A percentile compares a stretch with the other conserved stretches of the same genome.
These are phyloP conservation scores for Ceratosolen fusciceps DNA, from an alignment of 1,140 invertebrate genomes.

Conservation along the genomic window DNA sequence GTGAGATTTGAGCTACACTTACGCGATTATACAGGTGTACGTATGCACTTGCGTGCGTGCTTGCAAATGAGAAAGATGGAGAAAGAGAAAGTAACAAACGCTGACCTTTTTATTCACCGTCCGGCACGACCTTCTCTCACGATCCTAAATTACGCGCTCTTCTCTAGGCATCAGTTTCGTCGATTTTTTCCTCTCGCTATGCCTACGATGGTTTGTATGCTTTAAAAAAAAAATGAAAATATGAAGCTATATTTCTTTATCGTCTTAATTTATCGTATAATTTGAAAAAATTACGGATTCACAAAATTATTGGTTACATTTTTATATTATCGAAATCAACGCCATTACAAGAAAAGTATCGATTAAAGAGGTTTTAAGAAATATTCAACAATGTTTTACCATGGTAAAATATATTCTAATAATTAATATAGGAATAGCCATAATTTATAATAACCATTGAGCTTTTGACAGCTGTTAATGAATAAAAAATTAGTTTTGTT, in stretches of 20 bases:
- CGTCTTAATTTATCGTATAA: no score
- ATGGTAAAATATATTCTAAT: background rate
- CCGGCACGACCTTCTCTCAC: slow-evolving; percentile 32
- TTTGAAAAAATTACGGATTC: no score
- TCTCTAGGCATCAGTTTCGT: slow-evolving; percentile 25
- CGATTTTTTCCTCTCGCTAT: background rate
- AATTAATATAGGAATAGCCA: background rate
- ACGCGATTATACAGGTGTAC: no score
- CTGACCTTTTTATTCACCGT: slow-evolving; percentile 28
- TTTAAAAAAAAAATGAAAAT: background rate
- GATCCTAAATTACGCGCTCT: slow-evolving; percentile 20
- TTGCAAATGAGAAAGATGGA: no score
- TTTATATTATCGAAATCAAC: background rate
- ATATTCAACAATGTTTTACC: background rate
- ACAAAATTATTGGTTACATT: background rate
- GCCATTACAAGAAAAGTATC: background rate
- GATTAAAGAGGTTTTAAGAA: background rate
- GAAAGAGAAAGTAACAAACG: background rate
- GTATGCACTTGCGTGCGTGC: no score
- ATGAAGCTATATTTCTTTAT: no score
- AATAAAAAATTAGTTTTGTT: background rate
- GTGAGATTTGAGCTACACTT: no score
- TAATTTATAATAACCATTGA: background rate
- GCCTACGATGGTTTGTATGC: background rate
- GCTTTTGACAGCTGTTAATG: background rate